Evolutionary conservation across 2,113 vertebrate species (phyloP).

Genomic region (Pseudopodoces humilis): DNA sequence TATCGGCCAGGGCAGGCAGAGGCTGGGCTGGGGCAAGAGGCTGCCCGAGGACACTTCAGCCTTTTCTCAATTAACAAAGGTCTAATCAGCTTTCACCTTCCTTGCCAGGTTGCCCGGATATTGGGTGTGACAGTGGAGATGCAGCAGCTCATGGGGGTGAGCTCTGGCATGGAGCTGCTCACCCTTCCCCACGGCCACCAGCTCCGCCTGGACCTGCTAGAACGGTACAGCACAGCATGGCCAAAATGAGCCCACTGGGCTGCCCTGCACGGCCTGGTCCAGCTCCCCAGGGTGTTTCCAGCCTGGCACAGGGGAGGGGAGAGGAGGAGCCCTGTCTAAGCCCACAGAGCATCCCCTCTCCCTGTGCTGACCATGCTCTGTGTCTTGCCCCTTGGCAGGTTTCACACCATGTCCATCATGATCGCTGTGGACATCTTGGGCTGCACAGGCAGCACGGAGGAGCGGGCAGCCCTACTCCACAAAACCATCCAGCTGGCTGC

Average conservation of each 20-base stretch:
- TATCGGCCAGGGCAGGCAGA: not conserved
- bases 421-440: slow-evolving; percentile 95
- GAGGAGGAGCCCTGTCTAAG: not conserved
- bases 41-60: rapidly evolving
- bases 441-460: slow-evolving; percentile 92
- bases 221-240: slow-evolving; percentile 79
- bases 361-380: rapidly evolving
- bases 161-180: slow-evolving; percentile 93
- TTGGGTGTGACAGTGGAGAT: slow-evolving; percentile 88
- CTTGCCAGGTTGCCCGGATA: slow-evolving; percentile 93
- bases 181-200: slow-evolving; percentile 97
- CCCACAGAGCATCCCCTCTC: not conserved
- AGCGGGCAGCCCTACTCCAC: slow-evolving; percentile 90
- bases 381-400: slow-evolving; percentile 68
- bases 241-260: not conserved
- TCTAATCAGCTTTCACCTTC: slow-evolving; percentile 66
- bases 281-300: not conserved
- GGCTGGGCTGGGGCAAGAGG: not conserved
- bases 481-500: slow-evolving; percentile 97
- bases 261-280: rapidly evolving
- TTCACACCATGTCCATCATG: slow-evolving; percentile 98
- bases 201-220: slow-evolving; percentile 93
- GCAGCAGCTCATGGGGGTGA: slow-evolving; percentile 97
- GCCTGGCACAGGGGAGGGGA: not conserved
- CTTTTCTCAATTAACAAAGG: slow-evolving; percentile 35